Base-by-base conservation (phyloP, 1,140 invertebrate species). In the Babylonia areolata region DNA sequence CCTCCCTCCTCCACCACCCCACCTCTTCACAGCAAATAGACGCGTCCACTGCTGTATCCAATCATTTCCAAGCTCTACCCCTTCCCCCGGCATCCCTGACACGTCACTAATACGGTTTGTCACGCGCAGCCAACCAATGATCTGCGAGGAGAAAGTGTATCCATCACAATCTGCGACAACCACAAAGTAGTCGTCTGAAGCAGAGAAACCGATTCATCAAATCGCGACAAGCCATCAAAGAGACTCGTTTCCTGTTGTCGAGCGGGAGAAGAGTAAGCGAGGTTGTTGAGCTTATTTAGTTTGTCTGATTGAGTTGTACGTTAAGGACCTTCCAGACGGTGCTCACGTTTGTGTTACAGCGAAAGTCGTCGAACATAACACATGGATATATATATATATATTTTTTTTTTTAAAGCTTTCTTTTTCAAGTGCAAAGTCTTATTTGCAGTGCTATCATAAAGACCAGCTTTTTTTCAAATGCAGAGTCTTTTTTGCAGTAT, bases 171-270 rank as follows among this genome's bases (percentile, higher is more conserved):
- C 58, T 40, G 28, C 75, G 75, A 77, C 75, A 77, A 77, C 75
- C 75, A 28, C 75, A 77, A 77, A 77, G 75, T 77, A 31, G 75
- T 77, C 75, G 75, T 77, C 75, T 77, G 75, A 39, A 40, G 35
- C 75, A 23, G 11, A 77, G 75, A 40, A 77, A 40, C 75, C 75
- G 37, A 77, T 77, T 40, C 75, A 77, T 77, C 75, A 77, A 77
- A 77, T 77, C 75, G 40, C 75, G 75, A 77, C 75, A 77, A 77
- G 35, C 75, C 75, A 37, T 77, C 75, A 77, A 77, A 77, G 75
- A 77, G 75, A 40, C 75, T 64, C 58, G 35, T 77, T 77, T 77
- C 75, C 75, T 77, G 33, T 77, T 39, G 31, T 15, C 17, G 20
- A 40, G 11, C 6, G 35, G 20, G 75, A 77, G 37, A 40, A 11